A percentile compares a stretch with the other conserved stretches of the same genome.
phyloP scores from a whole-genome alignment of 2,797 vertebrate genomes.

The Odontamblyopus rebecca region DNA sequence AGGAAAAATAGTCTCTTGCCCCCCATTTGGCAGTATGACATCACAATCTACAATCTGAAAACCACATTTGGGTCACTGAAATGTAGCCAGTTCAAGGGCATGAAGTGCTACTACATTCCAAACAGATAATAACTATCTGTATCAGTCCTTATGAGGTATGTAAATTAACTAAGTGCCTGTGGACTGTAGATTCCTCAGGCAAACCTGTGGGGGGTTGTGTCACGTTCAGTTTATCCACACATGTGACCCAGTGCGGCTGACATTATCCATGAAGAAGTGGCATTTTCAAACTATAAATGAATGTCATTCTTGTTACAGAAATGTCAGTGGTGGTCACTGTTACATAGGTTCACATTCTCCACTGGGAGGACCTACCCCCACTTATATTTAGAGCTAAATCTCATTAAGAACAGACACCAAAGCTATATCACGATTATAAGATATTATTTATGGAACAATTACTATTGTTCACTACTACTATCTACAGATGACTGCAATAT shows the following conservation, averaged over 20 bases:
- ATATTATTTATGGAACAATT: not conserved
- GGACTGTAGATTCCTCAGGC: not conserved
- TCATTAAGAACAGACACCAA: slow-evolving; percentile 50
- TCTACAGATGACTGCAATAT: not conserved
- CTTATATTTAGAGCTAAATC: slow-evolving; percentile 62
- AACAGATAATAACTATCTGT: not conserved
- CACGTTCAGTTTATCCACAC: not conserved
- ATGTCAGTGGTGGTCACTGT: slow-evolving; percentile 53
- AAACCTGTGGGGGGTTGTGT: not conserved
- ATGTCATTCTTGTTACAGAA: slow-evolving; percentile 70
- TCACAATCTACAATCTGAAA: not conserved
- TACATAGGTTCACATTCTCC: slow-evolving; percentile 32
- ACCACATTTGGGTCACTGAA: not conserved
- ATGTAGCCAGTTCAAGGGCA: not conserved
- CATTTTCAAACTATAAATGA: slow-evolving; percentile 57
- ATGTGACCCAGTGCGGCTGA: not conserved
- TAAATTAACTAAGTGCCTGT: not conserved
- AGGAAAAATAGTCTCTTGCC: not conserved
- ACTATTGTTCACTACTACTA: not conserved
- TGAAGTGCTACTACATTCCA: not conserved
- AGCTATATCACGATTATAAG: not conserved
- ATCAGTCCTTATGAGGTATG: not conserved
- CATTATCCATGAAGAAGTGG: slow-evolving; percentile 49
- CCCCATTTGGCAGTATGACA: no score
- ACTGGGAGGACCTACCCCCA: slow-evolving; percentile 44